Conservation (phyloP, 2,888 invertebrate genomes). For the Notodonta ziczac region DNA sequence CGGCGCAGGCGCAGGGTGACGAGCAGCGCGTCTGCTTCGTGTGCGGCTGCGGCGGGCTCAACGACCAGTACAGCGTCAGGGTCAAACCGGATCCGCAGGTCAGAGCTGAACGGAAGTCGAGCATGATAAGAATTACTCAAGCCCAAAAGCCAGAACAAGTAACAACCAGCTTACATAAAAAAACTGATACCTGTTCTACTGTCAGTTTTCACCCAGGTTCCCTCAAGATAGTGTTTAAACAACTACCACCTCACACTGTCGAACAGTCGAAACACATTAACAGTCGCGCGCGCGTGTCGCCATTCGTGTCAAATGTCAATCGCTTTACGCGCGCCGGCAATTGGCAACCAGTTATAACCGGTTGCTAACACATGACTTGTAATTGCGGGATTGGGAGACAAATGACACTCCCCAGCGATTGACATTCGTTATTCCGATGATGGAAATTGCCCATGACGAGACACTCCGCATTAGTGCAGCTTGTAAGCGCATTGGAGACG, state of each 20-base stretch:
- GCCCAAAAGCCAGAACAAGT: too few relatives aligned
- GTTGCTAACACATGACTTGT: conserved; percentile 21
- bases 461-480: too few relatives aligned
- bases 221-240: too few relatives aligned
- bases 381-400: conserved; percentile 3
- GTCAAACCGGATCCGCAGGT: conserved; percentile 80
- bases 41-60: conserved; percentile 91
- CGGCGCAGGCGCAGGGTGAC: conserved; percentile 83
- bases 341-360: conserved; percentile 43
- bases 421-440: background rate
- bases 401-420: background rate
- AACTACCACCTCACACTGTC: background rate
- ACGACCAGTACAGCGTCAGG: conserved; percentile 87
- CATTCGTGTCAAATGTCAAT: conserved; percentile 55
- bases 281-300: conserved; percentile 16
- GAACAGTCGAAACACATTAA: background rate
- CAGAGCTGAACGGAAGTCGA: conserved; percentile 8
- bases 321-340: conserved; percentile 41
- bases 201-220: too few relatives aligned
- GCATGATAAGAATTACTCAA: background rate
- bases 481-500: too few relatives aligned
- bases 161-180: too few relatives aligned
- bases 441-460: background rate
- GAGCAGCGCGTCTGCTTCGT: conserved; percentile 84
- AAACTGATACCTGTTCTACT: too few relatives aligned